These are phyloP conservation scores for Sterna hirundo DNA, from an alignment of 2,113 vertebrate genomes.

Conservation along the genomic window DNA sequence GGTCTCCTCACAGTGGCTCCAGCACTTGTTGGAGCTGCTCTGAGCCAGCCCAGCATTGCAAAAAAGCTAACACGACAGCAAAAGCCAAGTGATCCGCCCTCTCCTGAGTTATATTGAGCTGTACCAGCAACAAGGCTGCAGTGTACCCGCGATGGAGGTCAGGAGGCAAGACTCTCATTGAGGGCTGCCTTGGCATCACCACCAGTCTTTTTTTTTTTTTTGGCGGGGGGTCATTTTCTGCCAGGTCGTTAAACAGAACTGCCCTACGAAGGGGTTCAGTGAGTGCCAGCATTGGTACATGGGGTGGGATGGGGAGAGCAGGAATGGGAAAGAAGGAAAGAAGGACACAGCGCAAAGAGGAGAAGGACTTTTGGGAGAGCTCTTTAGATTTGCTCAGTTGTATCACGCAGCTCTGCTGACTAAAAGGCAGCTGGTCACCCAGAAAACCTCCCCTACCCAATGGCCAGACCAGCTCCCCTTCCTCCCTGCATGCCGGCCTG, in stretches of 20 bases:
- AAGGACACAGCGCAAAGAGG: background rate
- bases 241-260: background rate
- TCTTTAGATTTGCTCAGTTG: background rate
- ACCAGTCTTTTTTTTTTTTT: background rate
- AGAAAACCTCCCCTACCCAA: background rate
- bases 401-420: background rate
- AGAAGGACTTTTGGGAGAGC: background rate
- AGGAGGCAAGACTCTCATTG: background rate
- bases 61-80: background rate
- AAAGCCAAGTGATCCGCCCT: background rate
- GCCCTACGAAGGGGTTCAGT: background rate
- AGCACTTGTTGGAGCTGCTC: background rate
- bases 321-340: background rate
- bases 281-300: background rate
- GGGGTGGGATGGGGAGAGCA: background rate
- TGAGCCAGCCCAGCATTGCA: background rate
- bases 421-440: background rate
- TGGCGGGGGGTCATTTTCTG: background rate
- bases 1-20: background rate
- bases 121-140: background rate
- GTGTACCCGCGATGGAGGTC: background rate
- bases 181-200: background rate
- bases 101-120: background rate
- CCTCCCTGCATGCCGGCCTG: rapidly evolving
- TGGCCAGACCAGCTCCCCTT: rapidly evolving